Percentiles rank a stretch among this genome's conserved stretches.
These are phyloP conservation scores for Geophilus truncorum DNA, from an alignment of 2,888 invertebrate genomes.

Conservation along the genomic window DNA sequence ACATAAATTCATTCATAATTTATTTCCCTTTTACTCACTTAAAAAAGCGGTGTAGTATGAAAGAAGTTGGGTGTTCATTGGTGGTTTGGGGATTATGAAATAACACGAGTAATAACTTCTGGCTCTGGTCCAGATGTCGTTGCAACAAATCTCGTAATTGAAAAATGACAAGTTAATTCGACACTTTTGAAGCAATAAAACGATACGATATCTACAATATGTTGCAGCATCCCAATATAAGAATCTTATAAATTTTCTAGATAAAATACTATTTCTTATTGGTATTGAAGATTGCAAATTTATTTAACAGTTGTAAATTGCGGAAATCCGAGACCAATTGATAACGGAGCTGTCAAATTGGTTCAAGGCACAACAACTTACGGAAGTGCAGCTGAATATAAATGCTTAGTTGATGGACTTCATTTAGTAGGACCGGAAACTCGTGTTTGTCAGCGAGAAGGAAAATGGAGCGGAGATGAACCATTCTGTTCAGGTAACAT, in stretches of 20 bases:
- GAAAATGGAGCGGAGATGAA: neutral
- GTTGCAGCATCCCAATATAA: too few species aligned
- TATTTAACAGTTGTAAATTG: slow-evolving; percentile 64
- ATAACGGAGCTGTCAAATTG: slow-evolving; percentile 79
- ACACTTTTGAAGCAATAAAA: neutral
- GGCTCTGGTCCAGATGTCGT: neutral
- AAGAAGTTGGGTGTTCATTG: neutral
- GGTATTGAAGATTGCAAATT: too few species aligned
- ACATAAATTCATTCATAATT: too few species aligned
- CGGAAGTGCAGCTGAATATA: slow-evolving; percentile 80
- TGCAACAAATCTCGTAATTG: neutral
- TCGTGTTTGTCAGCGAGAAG: slow-evolving; percentile 20
- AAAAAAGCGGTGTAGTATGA: neutral
- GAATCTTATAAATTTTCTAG: too few species aligned
- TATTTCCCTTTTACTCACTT: neutral
- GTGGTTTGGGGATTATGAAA: neutral
- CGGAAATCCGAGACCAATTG: slow-evolving; percentile 54
- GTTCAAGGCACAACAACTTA: slow-evolving; percentile 76
- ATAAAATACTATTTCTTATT: too few species aligned
- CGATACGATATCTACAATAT: neutral
- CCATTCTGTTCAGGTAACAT: slow-evolving; percentile 18
- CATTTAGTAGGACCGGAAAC: neutral
- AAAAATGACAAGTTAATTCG: neutral
- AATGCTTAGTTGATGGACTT: slow-evolving; percentile 54
- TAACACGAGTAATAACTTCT: neutral